A percentile compares a stretch with the other conserved stretches of the same genome.
Conservation (phyloP, 2,113 vertebrate species). For the Podarcis raffonei region DNA sequence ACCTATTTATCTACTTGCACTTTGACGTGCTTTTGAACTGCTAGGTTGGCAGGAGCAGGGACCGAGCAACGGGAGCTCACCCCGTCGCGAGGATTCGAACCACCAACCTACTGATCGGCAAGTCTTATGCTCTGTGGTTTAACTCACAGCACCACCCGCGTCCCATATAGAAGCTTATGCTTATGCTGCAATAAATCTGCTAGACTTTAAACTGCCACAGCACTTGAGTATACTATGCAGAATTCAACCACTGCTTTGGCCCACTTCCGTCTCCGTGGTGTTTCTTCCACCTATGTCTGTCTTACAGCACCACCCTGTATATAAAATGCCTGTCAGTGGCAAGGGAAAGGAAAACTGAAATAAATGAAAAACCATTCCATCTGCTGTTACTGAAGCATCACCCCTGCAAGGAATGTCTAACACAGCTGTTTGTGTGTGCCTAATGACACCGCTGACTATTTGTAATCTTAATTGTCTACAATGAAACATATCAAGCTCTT, state of each 20-base stretch:
- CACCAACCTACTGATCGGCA: too few species aligned
- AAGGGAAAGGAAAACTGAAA: background rate
- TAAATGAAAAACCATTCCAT: background rate
- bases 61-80: too few species aligned
- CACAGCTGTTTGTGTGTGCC: background rate
- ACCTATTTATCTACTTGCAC: too few species aligned
- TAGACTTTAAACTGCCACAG: background rate
- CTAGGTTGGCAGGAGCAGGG: too few species aligned
- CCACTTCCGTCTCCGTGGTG: background rate
- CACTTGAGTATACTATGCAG: background rate
- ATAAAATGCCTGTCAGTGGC: background rate
- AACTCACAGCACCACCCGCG: too few species aligned
- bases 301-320: background rate
- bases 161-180: too few species aligned
- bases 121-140: too few species aligned
- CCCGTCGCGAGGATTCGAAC: too few species aligned
- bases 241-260: background rate
- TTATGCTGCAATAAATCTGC: background rate
- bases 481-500: background rate
- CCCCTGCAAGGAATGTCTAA: too few species aligned
- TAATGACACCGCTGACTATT: background rate
- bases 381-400: background rate
- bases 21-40: too few species aligned
- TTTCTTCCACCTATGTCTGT: background rate
- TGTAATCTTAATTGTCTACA: background rate